A percentile compares a stretch with the other conserved stretches of the same genome.
Conservation (phyloP, 2,113 vertebrate species). For the Myotis brandtii region DNA sequence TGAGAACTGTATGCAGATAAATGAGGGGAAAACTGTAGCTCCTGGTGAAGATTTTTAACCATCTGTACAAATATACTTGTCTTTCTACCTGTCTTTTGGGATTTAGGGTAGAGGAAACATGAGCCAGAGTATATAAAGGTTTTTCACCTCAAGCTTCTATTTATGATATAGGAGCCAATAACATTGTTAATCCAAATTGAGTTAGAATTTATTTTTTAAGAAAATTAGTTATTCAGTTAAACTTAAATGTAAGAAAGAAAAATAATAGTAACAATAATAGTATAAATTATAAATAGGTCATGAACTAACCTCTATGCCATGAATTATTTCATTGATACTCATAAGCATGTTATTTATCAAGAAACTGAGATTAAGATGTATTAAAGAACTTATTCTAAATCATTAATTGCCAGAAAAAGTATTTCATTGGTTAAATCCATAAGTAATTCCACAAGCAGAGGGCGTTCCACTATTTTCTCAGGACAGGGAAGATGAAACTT, state of each 20-base stretch:
- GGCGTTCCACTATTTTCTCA: background rate
- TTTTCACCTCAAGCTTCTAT: background rate
- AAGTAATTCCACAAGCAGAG: background rate
- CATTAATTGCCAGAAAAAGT: background rate
- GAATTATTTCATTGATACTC: background rate
- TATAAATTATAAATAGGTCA: background rate
- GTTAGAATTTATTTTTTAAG: background rate
- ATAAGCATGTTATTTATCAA: background rate
- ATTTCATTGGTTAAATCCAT: background rate
- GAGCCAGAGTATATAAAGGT: fast-evolving
- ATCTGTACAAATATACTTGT: background rate
- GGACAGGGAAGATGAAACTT: background rate
- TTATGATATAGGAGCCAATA: background rate
- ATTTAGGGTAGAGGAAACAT: background rate
- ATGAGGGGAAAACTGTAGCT: background rate
- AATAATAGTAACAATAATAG: background rate
- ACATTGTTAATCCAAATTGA: background rate
- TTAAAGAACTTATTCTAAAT: background rate
- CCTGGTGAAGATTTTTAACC: background rate
- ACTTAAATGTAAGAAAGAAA: background rate
- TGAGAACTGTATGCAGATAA: background rate
- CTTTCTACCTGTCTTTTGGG: background rate
- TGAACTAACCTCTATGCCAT: background rate
- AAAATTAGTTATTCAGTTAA: background rate
- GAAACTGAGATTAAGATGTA: background rate